phyloP scores from a whole-genome alignment of 2,113 vertebrate genomes.

The human region GRCh38 chrX:38817001-38817500 shows the following conservation, averaged over 20 bases:
- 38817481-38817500: background rate
- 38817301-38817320: background rate
- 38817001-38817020: background rate
- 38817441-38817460: background rate
- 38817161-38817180: background rate
- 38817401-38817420: background rate
- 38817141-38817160: background rate
- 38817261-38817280: constrained; percentile 25
- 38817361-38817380: background rate
- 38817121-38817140: background rate
- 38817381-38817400: background rate
- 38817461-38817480: background rate
- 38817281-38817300: background rate
- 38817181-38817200: constrained; percentile 44
- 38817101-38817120: background rate
- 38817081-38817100: constrained; percentile 35
- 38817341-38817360: background rate
- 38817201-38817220: constrained; percentile 2
- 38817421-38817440: background rate
- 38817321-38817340: background rate
- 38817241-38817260: background rate
- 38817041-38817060: constrained; percentile 37
- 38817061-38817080: constrained; percentile 36
- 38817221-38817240: background rate
- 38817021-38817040: constrained; percentile 26